Base-by-base conservation (phyloP, 2,888 invertebrate genomes). In the Galerucella pusilla region DNA sequence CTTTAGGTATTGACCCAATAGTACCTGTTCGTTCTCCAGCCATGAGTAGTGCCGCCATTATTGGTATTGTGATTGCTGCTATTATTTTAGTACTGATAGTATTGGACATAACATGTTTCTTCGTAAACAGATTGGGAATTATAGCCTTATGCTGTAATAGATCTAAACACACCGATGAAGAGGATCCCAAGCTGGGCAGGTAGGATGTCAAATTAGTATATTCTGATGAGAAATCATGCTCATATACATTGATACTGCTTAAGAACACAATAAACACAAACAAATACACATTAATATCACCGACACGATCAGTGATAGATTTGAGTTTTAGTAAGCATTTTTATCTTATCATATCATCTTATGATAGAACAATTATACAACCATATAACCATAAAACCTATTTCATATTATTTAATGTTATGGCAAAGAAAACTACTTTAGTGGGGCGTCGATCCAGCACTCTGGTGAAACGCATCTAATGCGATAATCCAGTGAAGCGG, bases 121-220 rank as follows among this genome's bases (percentile, higher is more conserved):
- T 92, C 90, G 88, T 91, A 78, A 90, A 91, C 84, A 88, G 91
- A 71, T 90, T 93, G 84, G 93, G 93, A 61, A 91, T 93, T 49
- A 90, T 93, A 83, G 93, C 93, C n/a, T 88, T 91, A 49, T 88
- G 93, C 82, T 93, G 93, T 82, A 91, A 92, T 84, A 90, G 91
- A 54, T 89, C 90, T 67, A 93, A 93, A 86, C 91, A 92, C 74
- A 91, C 92, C 75, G 92, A 94, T 80, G 95, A 95, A 80, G 95
- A 95, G 75, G 94, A 94, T 88, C 91, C 94, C 0, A 96, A 95
- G 87, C 89, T 96, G 76, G 94, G 95, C 90, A 96, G 95, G 96
- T 96, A 28, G 28, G 28, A 91, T 90, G 88, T 52, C 12, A 35
- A 25, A 49, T 45, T 5, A 49, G 54, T 46, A 20, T 20, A 20